Percentiles rank a stretch among this genome's conserved stretches.
Conservation (phyloP, 2,888 invertebrate genomes). For the Phorcus lineatus region DNA sequence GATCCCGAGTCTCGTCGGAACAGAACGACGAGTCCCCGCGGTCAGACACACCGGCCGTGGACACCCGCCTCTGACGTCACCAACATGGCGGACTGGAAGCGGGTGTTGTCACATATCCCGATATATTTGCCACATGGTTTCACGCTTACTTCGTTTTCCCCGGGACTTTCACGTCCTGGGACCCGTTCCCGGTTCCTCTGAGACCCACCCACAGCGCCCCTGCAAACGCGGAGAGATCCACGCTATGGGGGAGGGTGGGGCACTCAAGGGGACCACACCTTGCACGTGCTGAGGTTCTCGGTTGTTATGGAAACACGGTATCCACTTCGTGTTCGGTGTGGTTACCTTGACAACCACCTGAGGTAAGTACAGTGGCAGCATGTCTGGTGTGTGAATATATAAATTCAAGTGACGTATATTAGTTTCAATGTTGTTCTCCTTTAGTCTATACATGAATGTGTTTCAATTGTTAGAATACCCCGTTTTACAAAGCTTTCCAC, state of each 20-base stretch:
- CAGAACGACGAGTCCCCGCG: neutral
- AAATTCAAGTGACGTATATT: no score
- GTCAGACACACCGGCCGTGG: neutral
- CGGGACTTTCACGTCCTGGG: neutral
- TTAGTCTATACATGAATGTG: no score
- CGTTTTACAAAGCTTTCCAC: no score
- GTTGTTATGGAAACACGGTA: neutral
- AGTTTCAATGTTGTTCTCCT: no score
- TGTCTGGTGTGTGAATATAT: no score
- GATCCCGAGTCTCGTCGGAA: neutral
- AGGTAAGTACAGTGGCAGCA: no score
- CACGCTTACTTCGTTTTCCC: neutral
- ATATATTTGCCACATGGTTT: neutral
- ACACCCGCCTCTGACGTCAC: neutral
- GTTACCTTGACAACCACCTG: neutral
- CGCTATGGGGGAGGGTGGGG: constrained; percentile 17
- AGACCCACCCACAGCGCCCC: constrained; percentile 14
- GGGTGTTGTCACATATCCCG: neutral
- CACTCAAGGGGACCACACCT: constrained; percentile 22
- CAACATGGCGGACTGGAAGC: neutral
- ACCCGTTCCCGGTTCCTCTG: neutral
- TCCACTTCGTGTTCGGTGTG: neutral
- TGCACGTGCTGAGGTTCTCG: neutral
- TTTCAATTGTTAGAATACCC: no score
- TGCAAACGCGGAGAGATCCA: constrained; percentile 13